Evolutionary conservation across 23 tunicate genomes (phyloP), one percentile per base, ranked within the genome.

Genomic region (Trididemnum clinides): DNA sequence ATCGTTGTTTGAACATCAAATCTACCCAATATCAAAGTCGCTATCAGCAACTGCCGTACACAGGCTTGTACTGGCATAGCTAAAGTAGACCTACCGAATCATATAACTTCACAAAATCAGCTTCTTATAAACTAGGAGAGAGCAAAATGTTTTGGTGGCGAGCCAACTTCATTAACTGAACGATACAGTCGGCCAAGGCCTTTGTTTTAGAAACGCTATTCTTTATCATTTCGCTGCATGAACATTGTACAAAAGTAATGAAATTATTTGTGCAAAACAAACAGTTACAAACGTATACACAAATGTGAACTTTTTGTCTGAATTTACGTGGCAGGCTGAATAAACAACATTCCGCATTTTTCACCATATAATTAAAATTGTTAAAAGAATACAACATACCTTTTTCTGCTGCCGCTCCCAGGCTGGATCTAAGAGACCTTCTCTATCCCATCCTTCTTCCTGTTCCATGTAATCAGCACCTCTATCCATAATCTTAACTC

Each of bases 391-490:
- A 18, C 6, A 18, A 69, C 38, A 5, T 82, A 96, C 99, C 93
- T 96, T 96, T 77, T 88, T 51, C 82, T 96, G 99, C 34, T 96
- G 99, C 30, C 87, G 72, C 62, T 96, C 99, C 99, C 99, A 96
- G 20, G 99, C 99, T 3, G 99, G 99, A 49, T 96, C 99, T 0
- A 96, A 85, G 31, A 96, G 85, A 51, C 99, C 99, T 58, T 91
- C 93, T 54, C 99, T 70, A 37, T 96, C 99, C 99, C 99, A 95
- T 3, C 87, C 90, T 20, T 95, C 99, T 54, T 95, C 96, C 77
- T 95, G 99, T 73, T 76, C 76, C 99, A 95, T 95, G 84, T 95
- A 95, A 50, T 82, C 86, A 15, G 12, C 54, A 44, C 54, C 15
- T 10, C 12, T 7, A 63, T 44, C 54, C 54, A 44, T 44, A 15